phyloP scores from a whole-genome alignment of 2,113 vertebrate genomes.

The Ageneiosus marmoratus region DNA sequence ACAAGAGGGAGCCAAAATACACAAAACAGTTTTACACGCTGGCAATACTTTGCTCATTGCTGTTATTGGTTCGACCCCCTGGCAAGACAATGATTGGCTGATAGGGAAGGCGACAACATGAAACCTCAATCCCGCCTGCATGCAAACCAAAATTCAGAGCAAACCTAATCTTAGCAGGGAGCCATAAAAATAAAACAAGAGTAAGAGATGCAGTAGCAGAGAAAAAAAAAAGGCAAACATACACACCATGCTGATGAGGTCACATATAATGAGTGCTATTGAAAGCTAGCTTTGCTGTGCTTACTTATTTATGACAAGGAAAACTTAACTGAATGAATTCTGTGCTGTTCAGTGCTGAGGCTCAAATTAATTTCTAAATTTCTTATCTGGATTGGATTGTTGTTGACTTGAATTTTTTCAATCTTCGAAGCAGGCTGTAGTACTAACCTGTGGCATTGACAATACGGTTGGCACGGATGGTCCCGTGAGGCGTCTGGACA shows the following conservation, averaged over 20 bases:
- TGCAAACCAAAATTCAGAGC: neutral
- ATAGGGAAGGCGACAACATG: constrained; percentile 20
- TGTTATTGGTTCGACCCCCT: constrained; percentile 28
- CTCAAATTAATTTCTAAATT: too few species aligned
- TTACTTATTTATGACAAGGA: neutral
- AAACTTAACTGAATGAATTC: neutral
- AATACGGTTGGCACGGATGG: constrained; percentile 82
- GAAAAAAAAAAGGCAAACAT: neutral
- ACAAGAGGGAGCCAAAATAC: neutral
- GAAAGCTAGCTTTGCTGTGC: too few species aligned
- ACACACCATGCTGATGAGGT: neutral
- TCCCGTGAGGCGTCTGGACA: constrained; percentile 86
- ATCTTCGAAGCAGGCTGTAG: neutral
- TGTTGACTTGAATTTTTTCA: neutral
- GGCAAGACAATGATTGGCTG: constrained; percentile 47
- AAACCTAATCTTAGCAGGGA: neutral
- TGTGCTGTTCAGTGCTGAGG: neutral
- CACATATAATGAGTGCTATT: too few species aligned
- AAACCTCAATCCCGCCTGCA: neutral
- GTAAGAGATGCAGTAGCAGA: neutral
- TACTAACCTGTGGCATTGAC: constrained; percentile 87
- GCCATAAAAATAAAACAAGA: neutral
- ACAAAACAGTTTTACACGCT: neutral
- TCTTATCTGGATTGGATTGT: neutral
- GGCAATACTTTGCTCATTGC: neutral